Percentiles rank a stretch among this genome's conserved stretches.
phyloP scores from a whole-genome alignment of 2,797 vertebrate species.

The Chelon labrosus region DNA sequence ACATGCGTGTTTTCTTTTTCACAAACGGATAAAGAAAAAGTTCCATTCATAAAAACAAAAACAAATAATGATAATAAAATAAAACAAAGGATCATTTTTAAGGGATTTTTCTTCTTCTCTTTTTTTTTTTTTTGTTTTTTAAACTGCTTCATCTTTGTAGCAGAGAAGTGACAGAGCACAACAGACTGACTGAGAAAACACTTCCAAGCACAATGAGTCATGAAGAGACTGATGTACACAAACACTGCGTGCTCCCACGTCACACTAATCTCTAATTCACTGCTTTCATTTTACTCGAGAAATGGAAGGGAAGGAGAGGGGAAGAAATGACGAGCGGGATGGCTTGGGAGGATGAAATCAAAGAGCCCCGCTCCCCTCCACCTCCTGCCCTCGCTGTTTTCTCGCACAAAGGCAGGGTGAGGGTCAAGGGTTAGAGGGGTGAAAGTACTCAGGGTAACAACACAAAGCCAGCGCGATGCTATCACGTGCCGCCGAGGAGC shows the following conservation, averaged over 20 bases:
- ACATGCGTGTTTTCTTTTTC: neutral
- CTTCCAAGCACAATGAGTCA: slow-evolving; percentile 46
- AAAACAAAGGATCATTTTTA: too few relatives aligned
- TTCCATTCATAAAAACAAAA: neutral
- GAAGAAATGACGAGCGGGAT: slow-evolving; percentile 10
- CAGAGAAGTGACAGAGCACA: slow-evolving; percentile 22
- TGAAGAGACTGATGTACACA: slow-evolving; percentile 49
- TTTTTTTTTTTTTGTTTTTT: too few relatives aligned
- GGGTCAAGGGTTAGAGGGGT: slow-evolving; percentile 59
- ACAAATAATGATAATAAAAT: neutral
- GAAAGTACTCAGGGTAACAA: slow-evolving; percentile 41
- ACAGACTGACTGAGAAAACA: slow-evolving; percentile 33
- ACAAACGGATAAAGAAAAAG: slow-evolving; percentile 11
- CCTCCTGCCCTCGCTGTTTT: neutral
- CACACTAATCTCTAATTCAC: slow-evolving; percentile 38
- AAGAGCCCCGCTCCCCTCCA: neutral
- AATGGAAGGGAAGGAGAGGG: neutral
- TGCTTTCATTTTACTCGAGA: slow-evolving; percentile 37
- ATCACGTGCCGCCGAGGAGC: slow-evolving; percentile 68
- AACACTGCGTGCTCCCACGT: slow-evolving; percentile 44
- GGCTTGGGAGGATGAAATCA: slow-evolving; percentile 25
- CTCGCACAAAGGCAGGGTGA: slow-evolving; percentile 16
- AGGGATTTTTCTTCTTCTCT: too few relatives aligned
- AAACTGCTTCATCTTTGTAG: neutral
- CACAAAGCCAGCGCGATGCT: slow-evolving; percentile 62